Percentiles rank a stretch among this genome's conserved stretches.
Conservation (phyloP, 92 coral and sea anemone genomes). For the Epizoanthus stellaris region DNA sequence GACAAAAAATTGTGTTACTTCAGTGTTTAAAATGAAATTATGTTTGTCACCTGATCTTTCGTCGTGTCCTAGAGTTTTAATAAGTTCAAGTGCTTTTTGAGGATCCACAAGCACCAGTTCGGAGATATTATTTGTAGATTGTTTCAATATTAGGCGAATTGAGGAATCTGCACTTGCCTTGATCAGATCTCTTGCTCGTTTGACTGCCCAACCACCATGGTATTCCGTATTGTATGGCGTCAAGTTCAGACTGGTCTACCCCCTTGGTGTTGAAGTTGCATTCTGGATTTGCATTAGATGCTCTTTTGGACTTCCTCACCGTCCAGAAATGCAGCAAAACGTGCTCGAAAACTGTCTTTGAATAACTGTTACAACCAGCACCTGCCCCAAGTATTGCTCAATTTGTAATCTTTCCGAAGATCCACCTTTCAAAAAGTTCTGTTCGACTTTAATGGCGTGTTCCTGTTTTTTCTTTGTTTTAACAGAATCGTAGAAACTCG, state of each 20-base stretch:
- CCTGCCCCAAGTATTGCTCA: too few relatives aligned
- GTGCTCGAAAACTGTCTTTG: slow-evolving; percentile 29
- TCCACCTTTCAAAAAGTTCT: too few relatives aligned
- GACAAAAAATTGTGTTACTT: not conserved
- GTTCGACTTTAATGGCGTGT: too few relatives aligned
- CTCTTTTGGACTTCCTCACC: not conserved
- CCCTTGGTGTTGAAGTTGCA: too few relatives aligned
- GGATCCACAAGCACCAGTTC: slow-evolving; percentile 2
- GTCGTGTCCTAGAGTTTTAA: slow-evolving; percentile 11
- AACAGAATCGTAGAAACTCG: too few relatives aligned
- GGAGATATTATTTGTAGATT: slow-evolving; percentile 4
- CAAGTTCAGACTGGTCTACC: not conserved
- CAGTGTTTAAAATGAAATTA: slow-evolving; percentile 3
- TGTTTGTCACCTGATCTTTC: slow-evolving; percentile 17
- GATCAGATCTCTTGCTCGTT: slow-evolving; percentile 49
- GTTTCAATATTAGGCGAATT: not conserved
- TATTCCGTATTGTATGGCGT: slow-evolving; percentile 36
- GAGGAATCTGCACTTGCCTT: too few relatives aligned
- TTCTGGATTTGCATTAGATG: too few relatives aligned
- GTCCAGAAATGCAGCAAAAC: slow-evolving; percentile 51
- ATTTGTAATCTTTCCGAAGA: too few relatives aligned
- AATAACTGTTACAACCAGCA: not conserved
- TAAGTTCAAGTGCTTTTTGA: slow-evolving; percentile 27
- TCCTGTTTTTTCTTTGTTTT: too few relatives aligned
- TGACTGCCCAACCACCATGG: slow-evolving; percentile 64